phyloP scores from a whole-genome alignment of 2,797 vertebrate genomes.

The Hypotaenidia philippensis region DNA sequence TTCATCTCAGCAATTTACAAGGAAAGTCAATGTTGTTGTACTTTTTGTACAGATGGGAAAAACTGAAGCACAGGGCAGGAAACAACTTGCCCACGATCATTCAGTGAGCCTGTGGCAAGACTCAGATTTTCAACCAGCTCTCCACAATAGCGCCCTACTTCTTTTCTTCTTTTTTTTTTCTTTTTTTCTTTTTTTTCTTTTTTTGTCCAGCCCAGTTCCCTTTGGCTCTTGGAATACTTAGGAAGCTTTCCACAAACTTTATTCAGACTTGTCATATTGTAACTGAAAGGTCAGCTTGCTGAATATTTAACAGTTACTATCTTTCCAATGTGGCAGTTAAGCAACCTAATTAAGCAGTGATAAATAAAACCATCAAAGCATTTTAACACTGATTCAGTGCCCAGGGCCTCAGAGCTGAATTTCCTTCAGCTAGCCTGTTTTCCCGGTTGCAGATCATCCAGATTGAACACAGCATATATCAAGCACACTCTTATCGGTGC shows the following conservation, averaged over 20 bases:
- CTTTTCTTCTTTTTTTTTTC: background rate
- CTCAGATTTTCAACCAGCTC: slow-evolving; percentile 41
- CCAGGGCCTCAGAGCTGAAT: background rate
- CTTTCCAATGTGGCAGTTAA: slow-evolving; percentile 40
- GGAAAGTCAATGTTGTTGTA: background rate
- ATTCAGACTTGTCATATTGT: slow-evolving; percentile 35
- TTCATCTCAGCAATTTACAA: background rate
- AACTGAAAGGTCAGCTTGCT: slow-evolving; percentile 35
- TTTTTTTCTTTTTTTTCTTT: background rate
- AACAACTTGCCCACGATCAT: slow-evolving; percentile 35
- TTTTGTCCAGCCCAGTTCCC: background rate
- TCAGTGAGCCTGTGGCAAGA: background rate
- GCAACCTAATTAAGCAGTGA: slow-evolving; percentile 42
- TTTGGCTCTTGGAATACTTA: slow-evolving; percentile 35
- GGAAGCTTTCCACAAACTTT: slow-evolving; percentile 48
- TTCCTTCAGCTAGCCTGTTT: slow-evolving; percentile 55
- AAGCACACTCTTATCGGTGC: slow-evolving; percentile 43
- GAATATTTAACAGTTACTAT: slow-evolving; percentile 61
- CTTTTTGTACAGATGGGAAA: slow-evolving; percentile 21
- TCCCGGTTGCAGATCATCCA: background rate
- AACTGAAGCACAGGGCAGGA: slow-evolving; percentile 31
- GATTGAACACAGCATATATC: background rate
- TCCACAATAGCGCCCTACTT: slow-evolving; percentile 30
- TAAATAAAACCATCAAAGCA: slow-evolving; percentile 50
- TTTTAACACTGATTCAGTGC: slow-evolving; percentile 49